Conservation (phyloP, 2,113 vertebrate species). For the Indri indri region DNA sequence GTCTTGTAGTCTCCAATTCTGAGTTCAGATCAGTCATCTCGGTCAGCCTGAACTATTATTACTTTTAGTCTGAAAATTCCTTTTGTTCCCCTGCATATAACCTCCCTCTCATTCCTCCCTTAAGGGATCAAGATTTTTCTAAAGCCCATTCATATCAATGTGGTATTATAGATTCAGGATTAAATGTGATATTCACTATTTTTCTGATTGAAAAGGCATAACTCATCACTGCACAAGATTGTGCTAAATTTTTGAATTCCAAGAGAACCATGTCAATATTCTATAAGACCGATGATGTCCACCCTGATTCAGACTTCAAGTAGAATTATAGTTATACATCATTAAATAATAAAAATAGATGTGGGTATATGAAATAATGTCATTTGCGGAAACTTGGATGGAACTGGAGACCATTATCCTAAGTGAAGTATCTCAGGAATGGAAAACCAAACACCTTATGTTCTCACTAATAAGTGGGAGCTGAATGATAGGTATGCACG, state of each 20-base stretch:
- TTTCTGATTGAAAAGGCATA: background rate
- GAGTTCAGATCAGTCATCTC: background rate
- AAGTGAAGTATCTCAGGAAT: too few relatives aligned
- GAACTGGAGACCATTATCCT: too few relatives aligned
- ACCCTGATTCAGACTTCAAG: background rate
- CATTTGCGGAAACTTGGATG: too few relatives aligned
- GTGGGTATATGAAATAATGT: too few relatives aligned
- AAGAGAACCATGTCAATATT: background rate
- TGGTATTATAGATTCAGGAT: background rate
- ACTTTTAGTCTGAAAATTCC: background rate
- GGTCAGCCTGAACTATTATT: background rate
- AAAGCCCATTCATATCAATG: background rate
- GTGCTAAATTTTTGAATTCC: background rate
- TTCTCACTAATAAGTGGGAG: too few relatives aligned
- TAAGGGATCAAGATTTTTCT: background rate
- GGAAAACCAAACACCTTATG: too few relatives aligned
- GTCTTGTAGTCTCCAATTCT: background rate
- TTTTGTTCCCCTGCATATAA: background rate
- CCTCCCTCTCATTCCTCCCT: background rate
- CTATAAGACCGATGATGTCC: background rate
- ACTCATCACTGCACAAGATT: background rate
- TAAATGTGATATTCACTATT: background rate
- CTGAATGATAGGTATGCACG: too few relatives aligned
- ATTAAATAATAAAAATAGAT: slow-evolving; percentile 42
- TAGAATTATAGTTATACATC: slow-evolving; percentile 28